Conservation (phyloP, 2,888 invertebrate genomes). For the Oscheius myriophilus region DNA sequence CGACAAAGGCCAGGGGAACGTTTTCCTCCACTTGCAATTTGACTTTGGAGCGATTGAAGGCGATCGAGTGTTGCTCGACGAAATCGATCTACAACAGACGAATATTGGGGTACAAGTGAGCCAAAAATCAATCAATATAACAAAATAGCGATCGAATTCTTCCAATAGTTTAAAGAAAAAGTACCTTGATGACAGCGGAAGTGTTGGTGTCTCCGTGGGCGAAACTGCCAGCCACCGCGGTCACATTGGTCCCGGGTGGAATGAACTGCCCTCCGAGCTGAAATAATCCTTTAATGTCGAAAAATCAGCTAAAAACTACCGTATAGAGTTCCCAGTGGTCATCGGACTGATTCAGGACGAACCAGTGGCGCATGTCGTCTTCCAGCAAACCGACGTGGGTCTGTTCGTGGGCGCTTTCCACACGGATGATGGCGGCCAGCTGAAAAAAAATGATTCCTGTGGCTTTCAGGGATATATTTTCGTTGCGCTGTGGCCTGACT, state of each 20-base stretch:
- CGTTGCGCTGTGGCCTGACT: no score
- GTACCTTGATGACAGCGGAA: slow-evolving; percentile 27
- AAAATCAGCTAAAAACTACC: slow-evolving; percentile 12
- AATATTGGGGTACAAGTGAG: no score
- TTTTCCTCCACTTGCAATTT: slow-evolving; percentile 31
- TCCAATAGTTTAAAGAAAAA: slow-evolving; percentile 14
- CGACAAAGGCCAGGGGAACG: slow-evolving; percentile 33
- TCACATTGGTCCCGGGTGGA: slow-evolving; percentile 33
- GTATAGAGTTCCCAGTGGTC: slow-evolving; percentile 38
- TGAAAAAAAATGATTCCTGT: slow-evolving; percentile 23
- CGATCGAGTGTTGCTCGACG: slow-evolving; percentile 14
- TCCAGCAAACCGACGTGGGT: slow-evolving; percentile 38
- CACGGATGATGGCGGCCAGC: slow-evolving; percentile 40
- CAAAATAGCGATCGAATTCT: background rate
- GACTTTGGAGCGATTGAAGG: slow-evolving; percentile 13
- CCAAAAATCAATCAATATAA: background rate
- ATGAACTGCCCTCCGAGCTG: slow-evolving; percentile 22
- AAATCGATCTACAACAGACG: slow-evolving; percentile 29
- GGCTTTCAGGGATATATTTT: background rate
- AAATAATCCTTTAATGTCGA: background rate
- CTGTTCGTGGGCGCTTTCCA: slow-evolving; percentile 24
- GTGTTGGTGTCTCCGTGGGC: slow-evolving; percentile 20
- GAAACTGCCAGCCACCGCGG: slow-evolving; percentile 25
- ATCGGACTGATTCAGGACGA: slow-evolving; percentile 34
- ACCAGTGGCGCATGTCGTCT: slow-evolving; percentile 40